phyloP scores from a whole-genome alignment of 2,797 vertebrate genomes.

The Hemibagrus guttatus region DNA sequence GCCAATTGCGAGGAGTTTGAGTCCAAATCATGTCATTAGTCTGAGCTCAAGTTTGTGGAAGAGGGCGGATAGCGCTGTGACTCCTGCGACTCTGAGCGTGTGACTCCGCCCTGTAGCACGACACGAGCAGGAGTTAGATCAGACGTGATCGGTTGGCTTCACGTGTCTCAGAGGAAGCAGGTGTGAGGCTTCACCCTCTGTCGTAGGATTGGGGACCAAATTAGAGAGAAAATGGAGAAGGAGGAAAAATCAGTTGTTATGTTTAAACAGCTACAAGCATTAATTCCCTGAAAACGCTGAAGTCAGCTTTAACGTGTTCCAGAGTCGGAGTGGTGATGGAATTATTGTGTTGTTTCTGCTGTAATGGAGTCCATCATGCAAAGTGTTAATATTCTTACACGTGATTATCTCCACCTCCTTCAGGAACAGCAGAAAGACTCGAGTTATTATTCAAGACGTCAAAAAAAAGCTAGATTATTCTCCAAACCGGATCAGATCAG shows the following conservation, averaged over 20 bases:
- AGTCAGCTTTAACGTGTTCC: neutral
- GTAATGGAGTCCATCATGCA: neutral
- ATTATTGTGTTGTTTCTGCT: neutral
- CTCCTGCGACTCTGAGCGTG: neutral
- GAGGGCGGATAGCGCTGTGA: neutral
- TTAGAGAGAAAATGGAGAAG: neutral
- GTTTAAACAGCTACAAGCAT: neutral
- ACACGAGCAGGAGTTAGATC: neutral
- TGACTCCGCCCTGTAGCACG: neutral
- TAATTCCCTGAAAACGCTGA: neutral
- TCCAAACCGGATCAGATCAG: neutral
- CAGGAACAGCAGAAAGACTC: neutral
- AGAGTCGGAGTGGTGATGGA: neutral
- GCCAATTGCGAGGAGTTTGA: neutral
- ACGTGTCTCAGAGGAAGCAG: neutral
- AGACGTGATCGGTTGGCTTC: neutral
- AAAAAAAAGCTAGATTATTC: neutral
- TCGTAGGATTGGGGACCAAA: neutral
- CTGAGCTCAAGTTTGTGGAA: neutral
- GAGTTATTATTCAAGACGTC: neutral
- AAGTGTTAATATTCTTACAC: neutral
- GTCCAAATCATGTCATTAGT: neutral
- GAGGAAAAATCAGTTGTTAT: too few species aligned
- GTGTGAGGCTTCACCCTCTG: neutral
- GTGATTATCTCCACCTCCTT: neutral